Evolutionary conservation across 2,113 vertebrate genomes (phyloP).

Genomic region (Perca fluviatilis): DNA sequence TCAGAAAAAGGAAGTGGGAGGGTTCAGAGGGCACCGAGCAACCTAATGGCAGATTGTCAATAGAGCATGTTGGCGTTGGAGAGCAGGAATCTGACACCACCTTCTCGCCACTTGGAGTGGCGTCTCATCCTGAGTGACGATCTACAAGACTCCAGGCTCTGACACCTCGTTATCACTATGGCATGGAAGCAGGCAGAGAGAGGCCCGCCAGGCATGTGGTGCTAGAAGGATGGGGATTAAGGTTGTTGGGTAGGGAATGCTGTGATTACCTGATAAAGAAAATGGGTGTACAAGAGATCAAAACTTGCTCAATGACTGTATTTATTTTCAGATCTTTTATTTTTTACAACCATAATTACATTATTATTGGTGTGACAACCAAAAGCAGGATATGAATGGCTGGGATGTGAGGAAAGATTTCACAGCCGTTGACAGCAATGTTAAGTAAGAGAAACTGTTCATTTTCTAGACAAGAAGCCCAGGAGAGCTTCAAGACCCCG

Average conservation of each 20-base stretch:
- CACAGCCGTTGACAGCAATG: conserved; percentile 43
- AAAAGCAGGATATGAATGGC: conserved; percentile 46
- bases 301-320: conserved; percentile 17
- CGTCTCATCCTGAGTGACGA: conserved; percentile 85
- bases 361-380: conserved; percentile 42
- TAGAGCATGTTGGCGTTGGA: conserved; percentile 67
- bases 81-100: conserved; percentile 85
- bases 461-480: conserved; percentile 29
- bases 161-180: conserved; percentile 92
- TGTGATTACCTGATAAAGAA: conserved; percentile 62
- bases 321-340: conserved; percentile 54
- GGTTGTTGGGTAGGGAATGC: conserved; percentile 55
- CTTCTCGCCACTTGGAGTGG: conserved; percentile 81
- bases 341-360: conserved; percentile 44
- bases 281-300: conserved; percentile 22
- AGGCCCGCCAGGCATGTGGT: conserved; percentile 85
- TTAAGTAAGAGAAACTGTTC: conserved; percentile 24
- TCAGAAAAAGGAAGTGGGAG: conserved; percentile 74
- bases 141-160: conserved; percentile 87
- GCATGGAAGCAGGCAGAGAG: conserved; percentile 76
- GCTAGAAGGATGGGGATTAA: conserved; percentile 65
- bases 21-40: conserved; percentile 62
- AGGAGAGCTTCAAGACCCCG: conserved; percentile 6
- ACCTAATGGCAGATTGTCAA: conserved; percentile 62
- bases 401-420: conserved; percentile 36